Percentiles rank a stretch among this genome's conserved stretches.
Evolutionary conservation across 2,888 invertebrate species (phyloP).

Genomic region (Scaptomyza flava): DNA sequence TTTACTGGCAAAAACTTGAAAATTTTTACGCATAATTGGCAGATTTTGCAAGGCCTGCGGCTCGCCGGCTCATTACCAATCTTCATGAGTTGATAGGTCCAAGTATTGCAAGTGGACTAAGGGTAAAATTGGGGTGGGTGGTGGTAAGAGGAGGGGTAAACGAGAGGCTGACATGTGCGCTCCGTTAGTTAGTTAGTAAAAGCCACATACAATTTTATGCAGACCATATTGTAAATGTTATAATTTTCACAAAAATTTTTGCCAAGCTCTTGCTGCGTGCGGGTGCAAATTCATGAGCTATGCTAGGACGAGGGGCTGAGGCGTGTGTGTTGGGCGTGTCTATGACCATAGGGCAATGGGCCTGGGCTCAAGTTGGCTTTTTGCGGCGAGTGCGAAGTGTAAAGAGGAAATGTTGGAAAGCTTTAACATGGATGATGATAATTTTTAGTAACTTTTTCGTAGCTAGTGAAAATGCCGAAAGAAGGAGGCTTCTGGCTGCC

Average conservation of each 20-base stretch:
- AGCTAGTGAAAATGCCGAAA: slow-evolving; percentile 10
- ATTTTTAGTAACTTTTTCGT: slow-evolving; percentile 71
- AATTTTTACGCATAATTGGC: slow-evolving; percentile 70
- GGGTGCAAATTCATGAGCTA: slow-evolving; percentile 39
- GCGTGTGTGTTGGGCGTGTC: slow-evolving; percentile 3
- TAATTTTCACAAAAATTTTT: slow-evolving; percentile 76
- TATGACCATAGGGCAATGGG: slow-evolving; percentile 26
- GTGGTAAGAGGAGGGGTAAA: background rate
- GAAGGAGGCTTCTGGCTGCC: too few relatives aligned
- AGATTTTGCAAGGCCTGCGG: slow-evolving; percentile 46
- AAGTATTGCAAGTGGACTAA: slow-evolving; percentile 1
- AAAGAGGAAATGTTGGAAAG: background rate
- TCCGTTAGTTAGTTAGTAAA: slow-evolving; percentile 76
- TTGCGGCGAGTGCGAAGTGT: background rate
- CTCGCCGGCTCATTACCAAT: slow-evolving; percentile 37
- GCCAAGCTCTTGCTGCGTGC: slow-evolving; percentile 29
- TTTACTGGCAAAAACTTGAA: slow-evolving; percentile 48
- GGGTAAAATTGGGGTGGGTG: background rate
- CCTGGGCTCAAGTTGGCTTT: slow-evolving; percentile 6
- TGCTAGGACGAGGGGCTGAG: background rate
- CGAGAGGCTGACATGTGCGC: slow-evolving; percentile 55
- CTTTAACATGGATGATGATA: slow-evolving; percentile 56
- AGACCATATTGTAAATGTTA: slow-evolving; percentile 76
- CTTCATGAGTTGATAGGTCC: slow-evolving; percentile 39
- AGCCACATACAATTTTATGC: slow-evolving; percentile 76